Evolutionary conservation across 2,113 vertebrate genomes (phyloP).

Genomic region (Anoura caudifer): DNA sequence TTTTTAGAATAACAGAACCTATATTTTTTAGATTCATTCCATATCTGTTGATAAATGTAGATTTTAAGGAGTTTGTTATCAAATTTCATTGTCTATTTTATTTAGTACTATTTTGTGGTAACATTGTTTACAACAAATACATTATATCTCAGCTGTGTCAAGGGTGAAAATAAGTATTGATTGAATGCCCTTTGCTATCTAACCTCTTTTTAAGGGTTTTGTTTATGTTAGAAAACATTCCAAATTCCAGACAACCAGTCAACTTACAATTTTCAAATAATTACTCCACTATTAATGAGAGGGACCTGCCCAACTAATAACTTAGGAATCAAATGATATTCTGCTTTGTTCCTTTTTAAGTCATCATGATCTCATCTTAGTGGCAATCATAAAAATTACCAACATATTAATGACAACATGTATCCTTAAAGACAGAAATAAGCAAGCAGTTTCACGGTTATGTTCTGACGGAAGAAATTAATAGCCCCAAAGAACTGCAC

Average conservation of each 20-base stretch:
- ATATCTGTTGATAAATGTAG: neutral
- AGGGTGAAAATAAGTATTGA: neutral
- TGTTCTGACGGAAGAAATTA: neutral
- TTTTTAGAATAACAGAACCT: neutral
- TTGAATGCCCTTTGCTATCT: neutral
- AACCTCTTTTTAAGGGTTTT: neutral
- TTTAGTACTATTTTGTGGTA: neutral
- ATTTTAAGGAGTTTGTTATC: conserved; percentile 1
- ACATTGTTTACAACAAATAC: neutral
- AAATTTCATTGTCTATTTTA: neutral
- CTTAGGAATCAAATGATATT: neutral
- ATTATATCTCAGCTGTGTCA: neutral
- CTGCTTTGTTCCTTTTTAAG: neutral
- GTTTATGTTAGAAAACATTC: neutral
- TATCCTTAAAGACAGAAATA: neutral
- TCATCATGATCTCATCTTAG: neutral
- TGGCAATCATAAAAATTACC: neutral
- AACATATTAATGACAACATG: neutral
- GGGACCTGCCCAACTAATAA: neutral
- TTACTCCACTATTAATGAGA: neutral
- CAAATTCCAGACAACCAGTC: neutral
- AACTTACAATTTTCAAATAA: conserved; percentile 24
- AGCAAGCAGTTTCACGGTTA: neutral
- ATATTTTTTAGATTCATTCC: neutral
- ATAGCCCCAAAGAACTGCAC: neutral